A percentile compares a stretch with the other conserved stretches of the same genome.
phyloP scores from a whole-genome alignment of 1,140 invertebrate species.

The Ips nitidus region DNA sequence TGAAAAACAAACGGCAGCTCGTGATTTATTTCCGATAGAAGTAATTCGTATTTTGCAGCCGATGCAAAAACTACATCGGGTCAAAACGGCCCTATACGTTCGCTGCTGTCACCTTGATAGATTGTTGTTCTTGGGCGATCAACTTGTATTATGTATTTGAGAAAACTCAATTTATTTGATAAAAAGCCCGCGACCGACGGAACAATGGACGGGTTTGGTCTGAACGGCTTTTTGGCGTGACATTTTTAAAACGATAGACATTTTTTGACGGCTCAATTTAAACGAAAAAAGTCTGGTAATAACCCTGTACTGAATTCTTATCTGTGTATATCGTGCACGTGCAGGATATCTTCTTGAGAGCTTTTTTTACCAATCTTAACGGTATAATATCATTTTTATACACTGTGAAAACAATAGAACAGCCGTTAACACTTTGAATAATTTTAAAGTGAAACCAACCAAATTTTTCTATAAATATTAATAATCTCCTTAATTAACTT shows the following conservation, averaged over 20 bases:
- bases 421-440: too few relatives aligned
- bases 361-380: too few relatives aligned
- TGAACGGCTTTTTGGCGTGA: too few relatives aligned
- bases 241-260: too few relatives aligned
- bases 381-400: too few relatives aligned
- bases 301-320: too few relatives aligned
- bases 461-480: conserved; percentile 12
- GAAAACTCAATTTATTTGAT: conserved; percentile 30
- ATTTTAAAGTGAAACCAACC: neutral
- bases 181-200: conserved; percentile 15
- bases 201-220: conserved; percentile 12
- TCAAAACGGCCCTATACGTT: conserved; percentile 34
- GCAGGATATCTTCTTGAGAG: too few relatives aligned
- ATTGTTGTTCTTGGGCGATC: conserved; percentile 30
- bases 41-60: conserved; percentile 34
- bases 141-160: conserved; percentile 27
- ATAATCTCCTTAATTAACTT: conserved; percentile 15
- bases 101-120: conserved; percentile 33
- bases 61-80: conserved; percentile 33
- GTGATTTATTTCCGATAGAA: conserved; percentile 34
- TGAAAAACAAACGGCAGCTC: conserved; percentile 12
- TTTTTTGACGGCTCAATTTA: too few relatives aligned
- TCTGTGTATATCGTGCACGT: too few relatives aligned
- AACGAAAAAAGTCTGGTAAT: too few relatives aligned
- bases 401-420: too few relatives aligned